Evolutionary conservation across 2,797 vertebrate species (phyloP).

Genomic region (Chromis chromis): DNA sequence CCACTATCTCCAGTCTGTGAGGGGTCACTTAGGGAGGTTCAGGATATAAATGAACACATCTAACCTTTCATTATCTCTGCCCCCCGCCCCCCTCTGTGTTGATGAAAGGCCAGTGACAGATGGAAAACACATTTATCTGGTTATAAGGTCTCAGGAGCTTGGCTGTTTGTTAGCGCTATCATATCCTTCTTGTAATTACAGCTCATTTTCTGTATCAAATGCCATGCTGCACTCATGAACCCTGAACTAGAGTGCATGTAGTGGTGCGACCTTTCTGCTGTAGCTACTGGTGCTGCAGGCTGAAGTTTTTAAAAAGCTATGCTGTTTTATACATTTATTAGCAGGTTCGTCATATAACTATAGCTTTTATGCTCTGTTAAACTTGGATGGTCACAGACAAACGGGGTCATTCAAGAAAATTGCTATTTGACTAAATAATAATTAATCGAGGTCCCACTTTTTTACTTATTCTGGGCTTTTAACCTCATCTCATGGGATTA

Average conservation of each 20-base stretch:
- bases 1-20: too few species aligned
- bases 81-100: neutral
- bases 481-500: too few species aligned
- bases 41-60: neutral
- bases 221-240: constrained; percentile 16
- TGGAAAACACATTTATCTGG: constrained; percentile 30
- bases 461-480: too few species aligned
- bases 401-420: too few species aligned
- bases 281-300: neutral
- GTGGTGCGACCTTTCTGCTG: neutral
- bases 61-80: constrained; percentile 12
- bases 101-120: constrained; percentile 29
- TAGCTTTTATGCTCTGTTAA: too few species aligned
- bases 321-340: too few species aligned
- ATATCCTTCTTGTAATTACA: constrained; percentile 36
- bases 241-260: neutral
- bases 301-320: too few species aligned
- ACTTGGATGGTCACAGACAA: too few species aligned
- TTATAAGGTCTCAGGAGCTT: neutral
- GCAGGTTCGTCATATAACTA: too few species aligned
- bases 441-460: too few species aligned
- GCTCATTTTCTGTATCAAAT: constrained; percentile 40
- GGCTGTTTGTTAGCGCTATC: constrained; percentile 14
- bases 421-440: too few species aligned
- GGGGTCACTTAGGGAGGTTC: too few species aligned